Conservation (phyloP, 1,140 invertebrate genomes). For the Holotrichia oblita region DNA sequence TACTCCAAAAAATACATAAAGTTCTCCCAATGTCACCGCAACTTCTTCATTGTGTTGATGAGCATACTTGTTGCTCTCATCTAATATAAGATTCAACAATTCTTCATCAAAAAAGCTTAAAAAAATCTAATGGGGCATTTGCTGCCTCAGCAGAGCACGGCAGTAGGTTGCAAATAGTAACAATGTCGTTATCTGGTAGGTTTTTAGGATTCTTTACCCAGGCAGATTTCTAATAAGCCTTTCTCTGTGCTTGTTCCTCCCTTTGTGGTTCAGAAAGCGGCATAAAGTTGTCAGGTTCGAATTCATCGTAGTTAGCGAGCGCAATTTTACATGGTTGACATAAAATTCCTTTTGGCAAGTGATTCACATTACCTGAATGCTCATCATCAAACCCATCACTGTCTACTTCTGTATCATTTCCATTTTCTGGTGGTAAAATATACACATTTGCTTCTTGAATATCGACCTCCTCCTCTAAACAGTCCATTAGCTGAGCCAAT, state of each 20-base stretch:
- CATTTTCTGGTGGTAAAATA: too few relatives aligned
- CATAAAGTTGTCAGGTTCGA: not conserved
- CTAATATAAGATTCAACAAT: too few relatives aligned
- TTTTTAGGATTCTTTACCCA: not conserved
- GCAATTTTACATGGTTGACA: constrained; percentile 1
- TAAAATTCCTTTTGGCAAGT: not conserved
- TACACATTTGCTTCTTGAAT: too few relatives aligned
- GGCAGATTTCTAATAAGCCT: not conserved
- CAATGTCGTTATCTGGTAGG: not conserved
- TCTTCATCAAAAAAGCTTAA: too few relatives aligned
- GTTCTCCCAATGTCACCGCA: too few relatives aligned
- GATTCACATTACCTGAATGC: not conserved
- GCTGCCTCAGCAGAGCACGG: too few relatives aligned
- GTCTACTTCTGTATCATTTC: not conserved
- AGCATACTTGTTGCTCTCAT: too few relatives aligned
- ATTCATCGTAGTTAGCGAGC: not conserved
- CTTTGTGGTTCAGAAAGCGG: constrained; percentile 13
- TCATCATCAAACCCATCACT: not conserved
- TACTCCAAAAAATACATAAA: too few relatives aligned
- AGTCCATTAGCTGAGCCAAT: too few relatives aligned
- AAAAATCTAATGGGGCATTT: too few relatives aligned
- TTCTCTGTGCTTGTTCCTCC: constrained; percentile 1
- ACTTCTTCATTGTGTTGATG: too few relatives aligned
- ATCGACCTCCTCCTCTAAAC: too few relatives aligned
- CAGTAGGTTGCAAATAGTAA: not conserved